Percentiles rank a stretch among this genome's conserved stretches.
phyloP scores from a whole-genome alignment of 2,797 vertebrate genomes.

The Hapalemur alaotrensis region DNA sequence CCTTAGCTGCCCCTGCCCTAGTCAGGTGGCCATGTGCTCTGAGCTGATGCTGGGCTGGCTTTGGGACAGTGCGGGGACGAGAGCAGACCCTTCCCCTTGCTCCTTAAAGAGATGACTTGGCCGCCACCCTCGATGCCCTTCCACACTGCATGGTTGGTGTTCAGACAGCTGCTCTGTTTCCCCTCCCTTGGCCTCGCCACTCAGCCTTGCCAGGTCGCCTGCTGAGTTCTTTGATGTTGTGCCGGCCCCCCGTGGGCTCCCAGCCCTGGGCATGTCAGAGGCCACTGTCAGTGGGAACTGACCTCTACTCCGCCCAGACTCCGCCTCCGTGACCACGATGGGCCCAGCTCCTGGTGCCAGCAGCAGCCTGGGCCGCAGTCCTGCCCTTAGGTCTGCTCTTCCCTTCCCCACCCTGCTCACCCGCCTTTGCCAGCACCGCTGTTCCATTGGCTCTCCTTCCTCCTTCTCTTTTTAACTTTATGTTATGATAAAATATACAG shows the following conservation, averaged over 20 bases:
- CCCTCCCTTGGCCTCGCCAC: not conserved
- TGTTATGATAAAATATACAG: not conserved
- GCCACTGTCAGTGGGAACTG: not conserved
- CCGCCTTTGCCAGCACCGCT: slow-evolving; percentile 59
- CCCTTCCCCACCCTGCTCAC: slow-evolving; percentile 50
- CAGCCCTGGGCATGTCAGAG: not conserved
- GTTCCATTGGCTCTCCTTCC: slow-evolving; percentile 60
- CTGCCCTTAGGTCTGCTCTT: not conserved
- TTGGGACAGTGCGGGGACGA: not conserved
- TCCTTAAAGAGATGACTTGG: not conserved
- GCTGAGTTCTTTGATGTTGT: not conserved
- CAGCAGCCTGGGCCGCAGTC: not conserved
- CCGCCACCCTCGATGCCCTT: too few relatives aligned
- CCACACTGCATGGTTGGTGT: not conserved
- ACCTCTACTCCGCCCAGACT: not conserved
- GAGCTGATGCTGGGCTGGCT: not conserved
- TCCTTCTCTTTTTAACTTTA: not conserved
- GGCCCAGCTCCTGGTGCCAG: not conserved
- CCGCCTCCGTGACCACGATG: not conserved
- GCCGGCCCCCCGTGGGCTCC: not conserved
- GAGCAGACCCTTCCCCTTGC: not conserved
- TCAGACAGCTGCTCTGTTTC: not conserved
- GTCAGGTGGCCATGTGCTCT: not conserved
- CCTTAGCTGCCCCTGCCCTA: not conserved
- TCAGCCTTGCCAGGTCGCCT: not conserved